Conservation (phyloP, 1,140 invertebrate species). For the Habropoda laboriosa region DNA sequence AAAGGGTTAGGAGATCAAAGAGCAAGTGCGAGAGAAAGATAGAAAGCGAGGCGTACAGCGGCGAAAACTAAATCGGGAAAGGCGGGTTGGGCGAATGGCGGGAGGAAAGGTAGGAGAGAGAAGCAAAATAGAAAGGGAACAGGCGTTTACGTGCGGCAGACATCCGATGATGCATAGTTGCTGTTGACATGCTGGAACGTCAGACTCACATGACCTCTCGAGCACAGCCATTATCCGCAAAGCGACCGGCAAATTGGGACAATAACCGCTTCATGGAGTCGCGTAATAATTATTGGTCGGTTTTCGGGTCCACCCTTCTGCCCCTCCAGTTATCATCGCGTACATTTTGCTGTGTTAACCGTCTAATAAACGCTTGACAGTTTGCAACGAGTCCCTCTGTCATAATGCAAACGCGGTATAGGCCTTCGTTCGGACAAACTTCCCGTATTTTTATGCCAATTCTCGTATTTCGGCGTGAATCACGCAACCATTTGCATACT, state of each 20-base stretch:
- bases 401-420: too few relatives aligned
- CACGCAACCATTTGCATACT: too few relatives aligned
- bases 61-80: not conserved
- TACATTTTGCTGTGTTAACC: conserved; percentile 53
- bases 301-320: conserved; percentile 40
- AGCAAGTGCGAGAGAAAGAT: not conserved
- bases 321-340: conserved; percentile 35
- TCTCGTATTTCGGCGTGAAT: too few relatives aligned
- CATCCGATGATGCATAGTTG: conserved; percentile 81
- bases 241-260: conserved; percentile 72
- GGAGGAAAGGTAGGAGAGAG: not conserved
- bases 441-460: too few relatives aligned
- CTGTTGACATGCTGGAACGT: conserved; percentile 80
- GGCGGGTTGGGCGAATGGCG: not conserved
- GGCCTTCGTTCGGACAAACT: too few relatives aligned
- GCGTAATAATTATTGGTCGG: conserved; percentile 76
- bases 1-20: conserved; percentile 5
- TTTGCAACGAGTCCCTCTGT: not conserved
- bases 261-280: conserved; percentile 74
- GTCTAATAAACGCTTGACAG: conserved; percentile 48
- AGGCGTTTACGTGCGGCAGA: conserved; percentile 76
- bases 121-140: conserved; percentile 47
- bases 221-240: conserved; percentile 76
- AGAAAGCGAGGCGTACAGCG: not conserved
- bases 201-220: conserved; percentile 79